Evolutionary conservation across 1,140 invertebrate genomes (phyloP), one percentile per base, ranked within the genome.

Genomic region (Mactra quadrangularis): DNA sequence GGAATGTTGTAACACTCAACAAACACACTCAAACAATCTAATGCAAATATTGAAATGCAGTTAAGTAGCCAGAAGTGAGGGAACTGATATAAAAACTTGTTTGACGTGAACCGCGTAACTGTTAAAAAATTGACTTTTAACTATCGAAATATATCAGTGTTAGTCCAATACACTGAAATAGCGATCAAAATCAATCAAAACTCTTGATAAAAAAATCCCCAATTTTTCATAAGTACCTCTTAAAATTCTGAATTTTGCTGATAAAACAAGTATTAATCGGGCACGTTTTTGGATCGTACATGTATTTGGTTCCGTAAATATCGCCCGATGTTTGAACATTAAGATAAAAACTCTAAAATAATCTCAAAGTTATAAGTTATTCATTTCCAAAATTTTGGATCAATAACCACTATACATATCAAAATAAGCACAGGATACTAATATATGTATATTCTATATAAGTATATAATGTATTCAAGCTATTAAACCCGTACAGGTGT

Each of bases 41-140:
- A 66, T 66, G 62, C 29, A 66, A 66, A 66, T 66, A 66, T 45
- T 41, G 31, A 66, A 66, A 66, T 45, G n/a, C 38, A 17, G 3
- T 66, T 66, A 66, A 66, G 62, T 45, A 66, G 62, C 38, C 22
- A 6, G 35, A 45, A 19, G 6, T 15, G 38, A 45, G 6, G 11
- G n/a, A 19, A 25, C 45, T 4, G 62, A 22, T 66, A 9, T 17
- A 27, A 41, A 66, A 47, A 3, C 1, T 25, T 22, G 17, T 27
- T 66, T 66, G 62, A 66, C 62, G n/a, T n/a, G n/a, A n/a, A n/a
- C n/a, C n/a, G n/a, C n/a, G n/a, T n/a, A n/a, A 29, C 22, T 47
- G 38, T 25, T n/a, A 3, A 45, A 66, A 41, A 66, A 6, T 38
- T 47, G 38, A 66, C 38, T 45, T 66, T 35, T 66, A 22, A 38